Evolutionary conservation across 2,888 invertebrate species (phyloP), one percentile per base, ranked within the genome.

Genomic region (Drosophila lacicola): DNA sequence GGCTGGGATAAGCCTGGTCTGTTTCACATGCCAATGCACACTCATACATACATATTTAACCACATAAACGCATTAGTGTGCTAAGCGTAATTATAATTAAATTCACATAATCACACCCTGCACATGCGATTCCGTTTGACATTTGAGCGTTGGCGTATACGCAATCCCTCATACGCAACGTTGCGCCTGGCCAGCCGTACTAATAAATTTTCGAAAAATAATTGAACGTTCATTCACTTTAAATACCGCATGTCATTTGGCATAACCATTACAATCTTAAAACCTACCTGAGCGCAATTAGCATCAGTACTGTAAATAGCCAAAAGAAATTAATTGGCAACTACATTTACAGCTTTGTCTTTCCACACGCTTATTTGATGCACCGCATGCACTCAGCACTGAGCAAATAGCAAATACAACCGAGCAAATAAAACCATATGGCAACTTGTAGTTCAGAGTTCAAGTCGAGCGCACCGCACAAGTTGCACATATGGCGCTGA

Each of bases 41-140:
- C 14, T 11, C 14, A 13, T 13, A 37, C 4, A 47, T 21, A 50
- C 11, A 3, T 19, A n/a, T 29, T 13, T 5, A 49, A 25, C 53
- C 70, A 25, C 57, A 65, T 47, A 56, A 66, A 50, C 47, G 71
- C 70, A 77, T 88, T 82, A 67, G 72, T 49, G 41, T 29, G 49
- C 49, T 77, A 63, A 73, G 72, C 55, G 67, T 54, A 74, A 80
- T 86, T 88, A 82, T 88, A 86, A 83, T 88, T 77, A 85, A 77
- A 77, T 77, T 70, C 73, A 54, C 67, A 82, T 82, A 76, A 82
- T 66, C 54, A 21, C 47, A 53, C 34, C 51, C 42, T 57, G 54
- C 46, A 42, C 46, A 45, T 37, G 49, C 49, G 36, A 36, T 51
- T 56, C 19, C 2, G 19, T 14, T 55, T 55, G 41, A 33, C 19